Conservation (phyloP, 2,797 vertebrate genomes). For the Hydrolagus colliei region DNA sequence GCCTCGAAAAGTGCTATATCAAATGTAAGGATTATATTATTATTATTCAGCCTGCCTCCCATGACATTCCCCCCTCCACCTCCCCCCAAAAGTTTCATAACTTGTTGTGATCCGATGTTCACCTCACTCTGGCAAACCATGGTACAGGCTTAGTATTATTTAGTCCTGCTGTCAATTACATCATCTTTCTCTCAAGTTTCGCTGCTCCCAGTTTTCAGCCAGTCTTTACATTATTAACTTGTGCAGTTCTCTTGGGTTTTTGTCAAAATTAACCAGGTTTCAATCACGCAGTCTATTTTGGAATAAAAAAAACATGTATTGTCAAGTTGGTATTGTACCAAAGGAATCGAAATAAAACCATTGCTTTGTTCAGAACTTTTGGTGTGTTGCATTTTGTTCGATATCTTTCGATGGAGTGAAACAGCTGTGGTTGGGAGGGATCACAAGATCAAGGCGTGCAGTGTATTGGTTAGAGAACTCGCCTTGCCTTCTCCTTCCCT, state of each 20-base stretch:
- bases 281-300: neutral
- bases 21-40: too few species aligned
- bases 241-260: neutral
- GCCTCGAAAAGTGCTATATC: too few species aligned
- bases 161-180: conserved; percentile 15
- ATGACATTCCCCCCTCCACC: neutral
- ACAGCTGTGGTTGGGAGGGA: too few species aligned
- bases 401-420: neutral
- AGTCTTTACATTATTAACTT: neutral
- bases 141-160: neutral
- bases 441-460: too few species aligned
- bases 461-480: too few species aligned
- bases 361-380: neutral
- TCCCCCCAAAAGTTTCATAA: neutral
- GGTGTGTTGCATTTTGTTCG: neutral
- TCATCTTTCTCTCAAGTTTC: conserved; percentile 20
- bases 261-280: neutral
- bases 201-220: neutral
- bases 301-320: neutral
- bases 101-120: neutral
- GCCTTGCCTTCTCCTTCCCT: too few species aligned
- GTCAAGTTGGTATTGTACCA: neutral
- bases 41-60: too few species aligned
- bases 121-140: neutral
- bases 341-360: conserved; percentile 8